These are phyloP conservation scores for Schrankia costaestrigalis DNA, from an alignment of 2,888 invertebrate genomes.

Conservation along the genomic window DNA sequence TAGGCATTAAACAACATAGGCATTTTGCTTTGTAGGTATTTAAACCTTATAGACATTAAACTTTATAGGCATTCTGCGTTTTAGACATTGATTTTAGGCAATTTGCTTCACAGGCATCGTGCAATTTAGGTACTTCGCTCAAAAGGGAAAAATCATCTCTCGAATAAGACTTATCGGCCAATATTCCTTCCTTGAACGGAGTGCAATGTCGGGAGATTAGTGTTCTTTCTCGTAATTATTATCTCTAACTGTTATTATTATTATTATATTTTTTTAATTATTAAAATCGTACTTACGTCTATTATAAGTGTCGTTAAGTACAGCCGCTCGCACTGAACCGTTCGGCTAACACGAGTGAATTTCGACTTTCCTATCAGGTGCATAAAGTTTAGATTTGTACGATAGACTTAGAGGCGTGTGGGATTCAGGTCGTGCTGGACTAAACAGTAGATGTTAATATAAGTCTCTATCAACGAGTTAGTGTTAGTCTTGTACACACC, in stretches of 20 bases:
- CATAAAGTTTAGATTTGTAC: conserved; percentile 42
- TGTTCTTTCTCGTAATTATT: conserved; percentile 30
- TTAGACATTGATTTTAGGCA: too few relatives aligned
- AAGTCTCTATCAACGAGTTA: conserved; percentile 78
- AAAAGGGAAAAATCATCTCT: too few relatives aligned
- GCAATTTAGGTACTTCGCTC: too few relatives aligned
- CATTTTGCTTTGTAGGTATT: too few relatives aligned
- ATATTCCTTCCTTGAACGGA: conserved; percentile 36
- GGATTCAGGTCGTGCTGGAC: conserved; percentile 39
- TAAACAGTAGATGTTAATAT: conserved; percentile 43
- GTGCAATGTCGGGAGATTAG: conserved; percentile 38
- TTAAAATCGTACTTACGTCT: conserved; percentile 24
- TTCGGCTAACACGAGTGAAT: conserved; percentile 36
- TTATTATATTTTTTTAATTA: conserved; percentile 29
- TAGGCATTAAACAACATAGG: too few relatives aligned
- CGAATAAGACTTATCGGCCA: conserved; percentile 35
- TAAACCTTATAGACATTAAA: too few relatives aligned
- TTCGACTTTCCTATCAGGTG: conserved; percentile 47
- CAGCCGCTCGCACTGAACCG: conserved; percentile 29
- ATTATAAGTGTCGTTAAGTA: conserved; percentile 22
- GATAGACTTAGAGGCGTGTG: conserved; percentile 35
- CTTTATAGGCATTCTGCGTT: too few relatives aligned
- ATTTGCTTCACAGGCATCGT: too few relatives aligned
- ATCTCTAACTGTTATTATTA: conserved; percentile 29
- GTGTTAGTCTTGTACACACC: conserved; percentile 49